A percentile compares a stretch with the other conserved stretches of the same genome.
Evolutionary conservation across 2,113 vertebrate genomes (phyloP).

Genomic region (Thryonomys swinderianus): DNA sequence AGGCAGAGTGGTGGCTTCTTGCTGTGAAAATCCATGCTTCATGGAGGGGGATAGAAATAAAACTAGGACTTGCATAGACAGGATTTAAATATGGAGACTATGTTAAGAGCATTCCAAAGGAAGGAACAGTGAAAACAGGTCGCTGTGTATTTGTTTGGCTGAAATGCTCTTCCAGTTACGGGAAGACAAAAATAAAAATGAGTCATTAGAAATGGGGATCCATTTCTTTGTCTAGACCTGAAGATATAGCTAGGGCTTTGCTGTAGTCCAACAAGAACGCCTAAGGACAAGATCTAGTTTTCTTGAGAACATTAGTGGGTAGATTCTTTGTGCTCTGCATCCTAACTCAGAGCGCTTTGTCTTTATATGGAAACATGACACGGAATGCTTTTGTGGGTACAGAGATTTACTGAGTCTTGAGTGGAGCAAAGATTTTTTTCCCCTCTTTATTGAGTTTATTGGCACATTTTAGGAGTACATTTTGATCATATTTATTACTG

Average conservation of each 20-base stretch:
- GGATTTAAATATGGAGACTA: background rate
- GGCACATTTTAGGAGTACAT: no score
- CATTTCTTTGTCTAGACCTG: conserved; percentile 13
- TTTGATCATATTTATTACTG: no score
- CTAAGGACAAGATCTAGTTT: background rate
- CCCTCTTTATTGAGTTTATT: no score
- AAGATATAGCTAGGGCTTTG: background rate
- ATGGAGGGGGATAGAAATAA: background rate
- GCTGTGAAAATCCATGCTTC: background rate
- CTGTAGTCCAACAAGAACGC: background rate
- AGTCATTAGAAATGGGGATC: background rate
- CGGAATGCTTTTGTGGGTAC: background rate
- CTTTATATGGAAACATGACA: background rate
- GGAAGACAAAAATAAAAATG: background rate
- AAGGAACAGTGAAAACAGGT: background rate
- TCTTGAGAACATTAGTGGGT: background rate
- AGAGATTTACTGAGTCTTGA: background rate
- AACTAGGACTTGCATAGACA: background rate
- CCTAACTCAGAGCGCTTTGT: background rate
- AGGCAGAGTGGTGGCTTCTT: background rate
- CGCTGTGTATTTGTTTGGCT: background rate
- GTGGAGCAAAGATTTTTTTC: background rate
- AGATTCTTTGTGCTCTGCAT: background rate
- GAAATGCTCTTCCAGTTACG: background rate
- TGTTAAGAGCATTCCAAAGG: background rate